These are phyloP conservation scores for Podarcis lilfordi DNA, from an alignment of 2,797 vertebrate species.

Conservation along the genomic window DNA sequence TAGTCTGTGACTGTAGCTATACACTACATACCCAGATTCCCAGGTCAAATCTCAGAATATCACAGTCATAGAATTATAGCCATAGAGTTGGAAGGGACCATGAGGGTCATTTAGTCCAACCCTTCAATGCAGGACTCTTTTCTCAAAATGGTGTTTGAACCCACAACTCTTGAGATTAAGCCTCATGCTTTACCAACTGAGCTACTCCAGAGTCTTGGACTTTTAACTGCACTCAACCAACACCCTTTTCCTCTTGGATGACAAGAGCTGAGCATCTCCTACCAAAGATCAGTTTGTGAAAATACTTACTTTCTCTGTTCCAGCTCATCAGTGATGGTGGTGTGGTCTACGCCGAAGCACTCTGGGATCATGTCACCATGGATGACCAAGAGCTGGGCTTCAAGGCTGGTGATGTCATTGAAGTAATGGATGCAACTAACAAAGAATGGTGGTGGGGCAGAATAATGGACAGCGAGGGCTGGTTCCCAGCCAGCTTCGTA, in stretches of 20 bases:
- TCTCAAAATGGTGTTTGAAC: too few relatives aligned
- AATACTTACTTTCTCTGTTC: conserved; percentile 43
- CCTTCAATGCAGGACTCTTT: too few relatives aligned
- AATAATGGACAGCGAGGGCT: conserved; percentile 91
- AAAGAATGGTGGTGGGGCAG: conserved; percentile 99
- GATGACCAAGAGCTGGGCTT: conserved; percentile 97
- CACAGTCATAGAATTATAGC: neutral
- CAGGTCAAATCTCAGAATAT: neutral
- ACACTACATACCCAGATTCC: neutral
- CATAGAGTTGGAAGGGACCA: too few relatives aligned
- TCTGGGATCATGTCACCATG: conserved; percentile 99
- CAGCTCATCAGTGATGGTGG: conserved; percentile 97
- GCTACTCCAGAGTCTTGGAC: neutral
- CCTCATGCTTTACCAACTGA: too few relatives aligned
- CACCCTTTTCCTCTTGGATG: neutral
- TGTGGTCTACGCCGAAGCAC: conserved; percentile 93
- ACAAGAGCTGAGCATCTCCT: neutral
- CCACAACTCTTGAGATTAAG: too few relatives aligned
- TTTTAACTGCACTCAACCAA: neutral
- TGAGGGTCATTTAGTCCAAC: too few relatives aligned
- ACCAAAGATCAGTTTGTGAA: rapidly evolving
- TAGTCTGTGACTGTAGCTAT: neutral
- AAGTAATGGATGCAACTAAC: conserved; percentile 96
- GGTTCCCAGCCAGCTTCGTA: conserved; percentile 97
- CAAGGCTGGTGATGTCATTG: conserved; percentile 93